Evolutionary conservation across 2,113 vertebrate species (phyloP), one percentile per base, ranked within the genome.

Genomic region (Physeter macrocephalus): DNA sequence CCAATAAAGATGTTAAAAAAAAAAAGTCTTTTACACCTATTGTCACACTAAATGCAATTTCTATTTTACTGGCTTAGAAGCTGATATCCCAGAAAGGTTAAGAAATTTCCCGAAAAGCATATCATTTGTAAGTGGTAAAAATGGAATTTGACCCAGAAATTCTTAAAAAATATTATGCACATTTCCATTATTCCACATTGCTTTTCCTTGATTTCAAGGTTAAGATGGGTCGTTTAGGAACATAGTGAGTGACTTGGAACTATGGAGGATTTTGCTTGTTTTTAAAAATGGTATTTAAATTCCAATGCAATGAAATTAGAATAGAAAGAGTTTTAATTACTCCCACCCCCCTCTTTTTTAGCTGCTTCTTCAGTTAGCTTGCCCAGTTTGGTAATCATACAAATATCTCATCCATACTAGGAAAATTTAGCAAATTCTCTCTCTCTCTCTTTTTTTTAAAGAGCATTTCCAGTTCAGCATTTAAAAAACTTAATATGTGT

Each of bases 401-500:
- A 72, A 85, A 49, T 46, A 43, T 71, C 83, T 88, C 62, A 43
- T 64, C 31, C 39, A 13, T 59, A 72, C 36, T 39, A 93, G 77
- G 78, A 85, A 92, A 95, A 39, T 69, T 43, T 31, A 92, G 64
- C 52, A 72, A 54, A 43, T 67, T 61, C 52, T 81, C n/a, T 59
- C 13, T 85, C 18, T 85, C 15, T 41, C 7, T 89, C 27, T 57
- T 11, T 88, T 52, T 80, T 90, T 80, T 78, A 57, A 92, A 86
- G 59, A 75, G 21, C 11, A 49, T 67, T 97, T 90, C 84, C 18
- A 91, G 49, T 92, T 94, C 67, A 87, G 97, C 78, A 82, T 94
- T 96, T 85, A 18, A 96, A 94, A 96, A 93, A 71, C 57, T 66
- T 97, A 96, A 95, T 82, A 67, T 74, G 72, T 91, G 69, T 81